Evolutionary conservation across 2,113 vertebrate species (phyloP).

Genomic region (Entelurus aequoreus): DNA sequence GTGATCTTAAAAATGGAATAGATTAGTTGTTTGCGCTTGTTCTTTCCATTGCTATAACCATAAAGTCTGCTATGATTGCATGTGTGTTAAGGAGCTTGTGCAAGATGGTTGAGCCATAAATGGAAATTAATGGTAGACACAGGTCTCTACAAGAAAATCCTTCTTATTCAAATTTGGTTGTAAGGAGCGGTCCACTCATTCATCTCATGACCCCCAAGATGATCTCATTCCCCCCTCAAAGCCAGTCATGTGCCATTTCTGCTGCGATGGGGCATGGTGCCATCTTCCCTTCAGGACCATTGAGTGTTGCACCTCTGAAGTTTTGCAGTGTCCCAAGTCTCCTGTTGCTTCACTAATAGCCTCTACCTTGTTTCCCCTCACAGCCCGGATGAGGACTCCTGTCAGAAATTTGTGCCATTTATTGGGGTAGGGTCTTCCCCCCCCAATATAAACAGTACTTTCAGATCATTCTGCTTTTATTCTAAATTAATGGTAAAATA

Average conservation of each 20-base stretch:
- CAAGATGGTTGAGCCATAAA: not conserved
- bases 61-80: not conserved
- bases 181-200: constrained; percentile 61
- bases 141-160: constrained; percentile 6
- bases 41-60: not conserved
- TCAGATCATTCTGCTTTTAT: not conserved
- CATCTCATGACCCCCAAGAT: constrained; percentile 53
- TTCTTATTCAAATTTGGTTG: constrained; percentile 43
- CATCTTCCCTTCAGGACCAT: constrained; percentile 51
- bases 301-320: constrained; percentile 54
- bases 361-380: constrained; percentile 23
- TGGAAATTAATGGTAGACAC: not conserved
- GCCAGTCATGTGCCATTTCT: constrained; percentile 52
- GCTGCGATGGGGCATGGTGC: constrained; percentile 49
- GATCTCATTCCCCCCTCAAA: constrained; percentile 49
- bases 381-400: constrained; percentile 87
- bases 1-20: not conserved
- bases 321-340: constrained; percentile 17
- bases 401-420: constrained; percentile 92
- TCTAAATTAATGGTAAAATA: not conserved
- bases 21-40: not conserved
- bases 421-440: constrained; percentile 75
- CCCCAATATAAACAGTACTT: not conserved
- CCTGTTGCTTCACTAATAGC: constrained; percentile 5
- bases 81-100: not conserved